Conservation (phyloP, 2,888 invertebrate species). For the Sisyra terminalis region DNA sequence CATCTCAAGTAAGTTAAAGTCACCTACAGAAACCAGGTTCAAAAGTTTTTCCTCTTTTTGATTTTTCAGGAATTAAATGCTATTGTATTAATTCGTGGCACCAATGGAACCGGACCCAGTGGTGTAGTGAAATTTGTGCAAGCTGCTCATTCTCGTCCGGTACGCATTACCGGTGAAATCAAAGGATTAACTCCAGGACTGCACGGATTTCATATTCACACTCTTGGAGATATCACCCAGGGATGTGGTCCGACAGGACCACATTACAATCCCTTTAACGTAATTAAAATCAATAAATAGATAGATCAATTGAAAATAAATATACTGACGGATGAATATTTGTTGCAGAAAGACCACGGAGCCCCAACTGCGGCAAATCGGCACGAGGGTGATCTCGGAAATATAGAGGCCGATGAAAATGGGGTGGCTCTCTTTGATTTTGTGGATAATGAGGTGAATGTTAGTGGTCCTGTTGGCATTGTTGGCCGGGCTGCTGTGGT, state of each 20-base stretch:
- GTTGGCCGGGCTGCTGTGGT: slow-evolving; percentile 64
- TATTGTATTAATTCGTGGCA: too few species aligned
- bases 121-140: slow-evolving; percentile 5
- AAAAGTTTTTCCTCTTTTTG: neutral
- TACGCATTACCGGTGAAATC: slow-evolving; percentile 13
- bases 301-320: neutral
- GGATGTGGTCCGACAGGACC: slow-evolving; percentile 16
- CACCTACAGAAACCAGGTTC: too few species aligned
- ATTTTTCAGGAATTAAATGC: too few species aligned
- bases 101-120: neutral
- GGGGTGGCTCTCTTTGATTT: slow-evolving; percentile 41
- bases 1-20: neutral
- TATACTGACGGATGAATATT: too few species aligned
- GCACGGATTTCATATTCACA: slow-evolving; percentile 16
- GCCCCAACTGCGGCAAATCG: slow-evolving; percentile 48
- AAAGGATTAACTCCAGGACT: slow-evolving; percentile 13
- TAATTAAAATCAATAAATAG: neutral
- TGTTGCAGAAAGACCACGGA: slow-evolving; percentile 51
- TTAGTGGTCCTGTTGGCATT: slow-evolving; percentile 46
- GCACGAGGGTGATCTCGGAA: slow-evolving; percentile 78
- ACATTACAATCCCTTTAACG: slow-evolving; percentile 17
- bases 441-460: slow-evolving; percentile 42
- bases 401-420: slow-evolving; percentile 43
- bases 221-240: slow-evolving; percentile 11
- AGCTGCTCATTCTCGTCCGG: slow-evolving; percentile 7